Evolutionary conservation across 2,888 invertebrate genomes (phyloP), one percentile per base, ranked within the genome.

Genomic region (Lasioglossum lativentre): DNA sequence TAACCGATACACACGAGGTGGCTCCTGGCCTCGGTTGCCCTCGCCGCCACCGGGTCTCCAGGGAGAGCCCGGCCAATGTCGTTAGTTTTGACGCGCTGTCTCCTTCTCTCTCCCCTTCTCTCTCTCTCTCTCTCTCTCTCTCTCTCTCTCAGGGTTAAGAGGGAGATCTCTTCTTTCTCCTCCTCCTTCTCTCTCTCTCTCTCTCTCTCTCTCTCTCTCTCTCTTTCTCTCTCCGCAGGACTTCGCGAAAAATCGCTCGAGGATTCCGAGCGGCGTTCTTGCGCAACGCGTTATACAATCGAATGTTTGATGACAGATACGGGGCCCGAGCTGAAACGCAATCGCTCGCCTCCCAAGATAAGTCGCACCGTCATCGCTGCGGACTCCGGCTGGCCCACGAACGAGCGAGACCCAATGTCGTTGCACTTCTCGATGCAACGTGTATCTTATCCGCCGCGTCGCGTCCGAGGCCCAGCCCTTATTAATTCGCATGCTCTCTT

Each of bases 51-150:
- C 83, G 71, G 87, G 89, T 93, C 93, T 92, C 91, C 90, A 85
- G 92, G 92, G 93, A 93, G 90, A 68, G n/a, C 86, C 89, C 89
- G 88, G 86, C 84, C 92, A 89, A 88, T 93, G 92, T 94, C 92
- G 92, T 93, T 93, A 93, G 90, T 93, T 94, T 93, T 91, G 90
- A 92, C 91, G 90, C 90, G 83, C 83, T 89, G 89, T 90, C 90
- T 83, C 83, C 78, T 42, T 72, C 47, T 73, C 38, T 30, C 78
- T 30, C 40, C 38, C 14, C n/a, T n/a, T 40, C 59, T 78, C 59
- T 59, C 27, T n/a, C 8, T n/a, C n/a, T n/a, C n/a, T n/a, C n/a
- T n/a, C n/a, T n/a, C n/a, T n/a, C n/a, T n/a, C n/a, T 27, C 34
- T 42, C 72, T 40, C 59, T 78, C 59, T 59, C 27, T n/a, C 8